Conservation (phyloP, 1,140 invertebrate genomes). For the Sminthurides bifidus region DNA sequence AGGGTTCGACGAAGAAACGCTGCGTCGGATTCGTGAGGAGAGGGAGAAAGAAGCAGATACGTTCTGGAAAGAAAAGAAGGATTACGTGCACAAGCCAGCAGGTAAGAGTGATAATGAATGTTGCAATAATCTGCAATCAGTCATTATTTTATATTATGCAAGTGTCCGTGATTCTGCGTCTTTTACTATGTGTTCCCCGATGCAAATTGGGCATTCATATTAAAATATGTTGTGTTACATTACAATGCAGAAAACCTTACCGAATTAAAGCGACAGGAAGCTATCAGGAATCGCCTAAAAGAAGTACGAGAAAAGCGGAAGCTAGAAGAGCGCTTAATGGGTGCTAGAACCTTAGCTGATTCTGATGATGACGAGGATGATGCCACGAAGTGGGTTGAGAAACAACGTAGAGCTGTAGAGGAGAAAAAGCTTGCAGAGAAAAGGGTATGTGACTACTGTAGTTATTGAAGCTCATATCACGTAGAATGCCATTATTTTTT, state of each 20-base stretch:
- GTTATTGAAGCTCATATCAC: neutral
- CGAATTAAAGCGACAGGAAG: conserved; percentile 62
- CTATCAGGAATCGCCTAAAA: conserved; percentile 66
- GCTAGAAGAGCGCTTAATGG: conserved; percentile 57
- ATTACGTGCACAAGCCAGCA: conserved; percentile 88
- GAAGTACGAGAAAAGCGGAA: conserved; percentile 65
- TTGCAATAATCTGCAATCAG: too few relatives aligned
- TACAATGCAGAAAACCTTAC: conserved; percentile 50
- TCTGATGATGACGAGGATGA: conserved; percentile 57
- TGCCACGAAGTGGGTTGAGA: conserved; percentile 65
- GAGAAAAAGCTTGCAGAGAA: conserved; percentile 77
- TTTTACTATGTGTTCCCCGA: too few relatives aligned
- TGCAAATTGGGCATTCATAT: too few relatives aligned
- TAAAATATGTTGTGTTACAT: too few relatives aligned
- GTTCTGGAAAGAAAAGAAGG: conserved; percentile 57
- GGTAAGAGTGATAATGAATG: conserved; percentile 34
- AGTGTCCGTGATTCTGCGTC: too few relatives aligned
- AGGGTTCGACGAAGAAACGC: conserved; percentile 31
- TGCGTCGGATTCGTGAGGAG: conserved; percentile 23
- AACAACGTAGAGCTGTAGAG: conserved; percentile 58
- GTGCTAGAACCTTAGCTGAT: conserved; percentile 57
- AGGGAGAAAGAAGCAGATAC: conserved; percentile 35
- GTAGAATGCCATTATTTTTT: neutral
- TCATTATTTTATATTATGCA: too few relatives aligned
- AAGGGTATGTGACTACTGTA: conserved; percentile 52